Evolutionary conservation across 1,140 invertebrate genomes (phyloP).

Genomic region (Agrypnia vestita): DNA sequence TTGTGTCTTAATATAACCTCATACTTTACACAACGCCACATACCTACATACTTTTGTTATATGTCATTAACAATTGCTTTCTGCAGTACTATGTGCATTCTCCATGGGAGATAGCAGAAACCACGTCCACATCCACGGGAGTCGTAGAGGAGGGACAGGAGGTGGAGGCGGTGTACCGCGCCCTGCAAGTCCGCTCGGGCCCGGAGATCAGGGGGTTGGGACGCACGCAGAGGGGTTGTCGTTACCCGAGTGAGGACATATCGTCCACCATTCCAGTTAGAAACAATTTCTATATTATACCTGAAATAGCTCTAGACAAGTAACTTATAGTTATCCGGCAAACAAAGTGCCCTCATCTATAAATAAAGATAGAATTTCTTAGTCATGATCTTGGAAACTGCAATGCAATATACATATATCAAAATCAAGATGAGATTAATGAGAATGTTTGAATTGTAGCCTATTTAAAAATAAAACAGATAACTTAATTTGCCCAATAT

Average conservation of each 20-base stretch:
- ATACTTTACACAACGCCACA: too few relatives aligned
- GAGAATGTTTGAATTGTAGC: too few relatives aligned
- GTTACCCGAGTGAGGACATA: slow-evolving; percentile 73
- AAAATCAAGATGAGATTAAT: too few relatives aligned
- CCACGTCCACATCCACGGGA: slow-evolving; percentile 69
- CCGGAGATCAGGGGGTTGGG: slow-evolving; percentile 66
- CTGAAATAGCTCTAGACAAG: neutral
- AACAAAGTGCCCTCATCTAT: too few relatives aligned
- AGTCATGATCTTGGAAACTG: too few relatives aligned
- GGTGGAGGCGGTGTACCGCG: slow-evolving; percentile 73
- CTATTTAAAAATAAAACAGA: too few relatives aligned
- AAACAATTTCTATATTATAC: neutral
- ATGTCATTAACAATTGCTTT: slow-evolving; percentile 10
- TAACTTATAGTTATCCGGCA: too few relatives aligned
- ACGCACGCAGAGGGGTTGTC: slow-evolving; percentile 71
- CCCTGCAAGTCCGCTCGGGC: slow-evolving; percentile 72
- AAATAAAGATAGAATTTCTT: too few relatives aligned
- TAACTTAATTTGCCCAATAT: too few relatives aligned
- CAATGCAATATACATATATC: too few relatives aligned
- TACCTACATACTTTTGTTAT: too few relatives aligned
- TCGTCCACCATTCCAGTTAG: slow-evolving; percentile 66
- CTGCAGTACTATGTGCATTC: slow-evolving; percentile 77
- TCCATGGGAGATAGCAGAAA: slow-evolving; percentile 74
- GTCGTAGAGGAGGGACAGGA: slow-evolving; percentile 71
- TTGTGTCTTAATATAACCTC: too few relatives aligned